Evolutionary conservation across 2,113 vertebrate species (phyloP).

Genomic region (Etia nguti): DNA sequence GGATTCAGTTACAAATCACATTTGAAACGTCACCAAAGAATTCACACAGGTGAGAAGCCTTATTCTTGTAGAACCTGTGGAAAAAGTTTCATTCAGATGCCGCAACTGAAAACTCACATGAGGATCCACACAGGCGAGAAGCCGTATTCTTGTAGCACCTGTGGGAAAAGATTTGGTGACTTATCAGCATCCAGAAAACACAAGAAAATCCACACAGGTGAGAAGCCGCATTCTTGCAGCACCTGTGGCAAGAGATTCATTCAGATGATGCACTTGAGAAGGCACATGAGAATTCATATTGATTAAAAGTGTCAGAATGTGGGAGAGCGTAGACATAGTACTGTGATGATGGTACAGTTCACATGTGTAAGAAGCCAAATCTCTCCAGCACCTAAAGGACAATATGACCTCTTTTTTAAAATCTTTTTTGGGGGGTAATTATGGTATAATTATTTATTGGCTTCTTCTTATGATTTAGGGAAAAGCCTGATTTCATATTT

Average conservation of each 20-base stretch:
- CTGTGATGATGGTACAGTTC: neutral
- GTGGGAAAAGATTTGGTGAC: neutral
- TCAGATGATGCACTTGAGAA: neutral
- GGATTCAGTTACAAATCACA: neutral
- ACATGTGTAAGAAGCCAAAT: neutral
- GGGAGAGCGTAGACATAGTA: neutral
- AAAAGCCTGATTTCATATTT: rapidly evolving
- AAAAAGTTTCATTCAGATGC: neutral
- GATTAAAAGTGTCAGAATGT: neutral
- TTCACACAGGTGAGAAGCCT: neutral
- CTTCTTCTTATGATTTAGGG: neutral
- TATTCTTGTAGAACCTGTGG: neutral
- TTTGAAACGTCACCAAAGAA: neutral
- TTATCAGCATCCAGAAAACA: neutral
- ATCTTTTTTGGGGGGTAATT: neutral
- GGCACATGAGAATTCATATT: neutral
- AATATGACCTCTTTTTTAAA: neutral
- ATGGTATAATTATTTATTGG: neutral
- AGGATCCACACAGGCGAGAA: neutral
- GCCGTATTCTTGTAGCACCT: neutral
- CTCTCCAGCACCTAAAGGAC: neutral
- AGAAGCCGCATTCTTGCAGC: neutral
- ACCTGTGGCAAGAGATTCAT: neutral
- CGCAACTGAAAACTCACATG: neutral
- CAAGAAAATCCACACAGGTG: neutral